A percentile compares a stretch with the other conserved stretches of the same genome.
These are phyloP conservation scores for Microtus ochrogaster DNA, from an alignment of 2,113 vertebrate species.

Conservation along the genomic window DNA sequence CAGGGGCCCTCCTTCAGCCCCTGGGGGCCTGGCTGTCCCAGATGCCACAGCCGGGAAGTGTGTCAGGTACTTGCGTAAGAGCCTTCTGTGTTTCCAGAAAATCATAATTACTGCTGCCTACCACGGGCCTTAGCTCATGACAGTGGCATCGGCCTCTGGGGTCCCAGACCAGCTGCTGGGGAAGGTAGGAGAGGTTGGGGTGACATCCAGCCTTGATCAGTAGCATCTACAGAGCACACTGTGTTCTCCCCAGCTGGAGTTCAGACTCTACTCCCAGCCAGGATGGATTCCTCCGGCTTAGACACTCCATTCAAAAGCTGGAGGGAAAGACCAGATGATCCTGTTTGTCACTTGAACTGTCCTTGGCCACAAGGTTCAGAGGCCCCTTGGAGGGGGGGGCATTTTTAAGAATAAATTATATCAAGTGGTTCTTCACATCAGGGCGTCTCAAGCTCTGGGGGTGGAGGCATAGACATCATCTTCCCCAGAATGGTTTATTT, in stretches of 20 bases:
- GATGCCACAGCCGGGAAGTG: slow-evolving; percentile 76
- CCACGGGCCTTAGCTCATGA: slow-evolving; percentile 54
- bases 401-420: background rate
- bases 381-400: background rate
- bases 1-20: slow-evolving; percentile 49
- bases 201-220: background rate
- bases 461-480: background rate
- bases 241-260: background rate
- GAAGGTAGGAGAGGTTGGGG: background rate
- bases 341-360: background rate
- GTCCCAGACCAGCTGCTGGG: background rate
- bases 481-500: background rate
- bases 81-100: slow-evolving; percentile 75
- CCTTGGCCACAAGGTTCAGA: background rate
- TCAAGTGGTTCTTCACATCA: background rate
- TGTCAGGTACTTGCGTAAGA: slow-evolving; percentile 80
- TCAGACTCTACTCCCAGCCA: background rate
- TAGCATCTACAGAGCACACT: background rate
- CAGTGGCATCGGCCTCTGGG: slow-evolving; percentile 41
- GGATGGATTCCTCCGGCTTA: fast-evolving
- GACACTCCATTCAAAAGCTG: background rate
- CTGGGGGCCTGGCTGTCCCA: slow-evolving; percentile 80
- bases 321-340: background rate
- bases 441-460: background rate
- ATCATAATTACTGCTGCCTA: slow-evolving; percentile 73